Evolutionary conservation across 2,113 vertebrate genomes (phyloP).

Genomic region (Pyrgilauda ruficollis): DNA sequence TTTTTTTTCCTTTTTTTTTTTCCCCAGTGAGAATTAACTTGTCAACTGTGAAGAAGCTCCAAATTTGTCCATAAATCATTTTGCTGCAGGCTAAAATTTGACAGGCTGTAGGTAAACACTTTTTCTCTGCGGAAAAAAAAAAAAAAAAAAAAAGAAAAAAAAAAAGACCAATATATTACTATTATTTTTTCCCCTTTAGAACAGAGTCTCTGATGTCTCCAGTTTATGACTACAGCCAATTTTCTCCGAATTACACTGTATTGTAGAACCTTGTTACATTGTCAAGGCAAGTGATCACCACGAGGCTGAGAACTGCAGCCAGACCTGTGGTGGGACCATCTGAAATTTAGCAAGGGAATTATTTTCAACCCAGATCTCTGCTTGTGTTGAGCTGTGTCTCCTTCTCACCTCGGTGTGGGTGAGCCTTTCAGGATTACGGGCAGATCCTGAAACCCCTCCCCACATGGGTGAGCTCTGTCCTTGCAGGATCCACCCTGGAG

Average conservation of each 20-base stretch:
- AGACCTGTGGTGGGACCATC: background rate
- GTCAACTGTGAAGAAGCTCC: conserved; percentile 11
- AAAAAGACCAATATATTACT: background rate
- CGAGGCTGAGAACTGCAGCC: background rate
- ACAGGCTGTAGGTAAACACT: background rate
- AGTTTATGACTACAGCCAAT: background rate
- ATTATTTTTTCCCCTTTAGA: background rate
- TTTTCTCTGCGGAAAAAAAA: background rate
- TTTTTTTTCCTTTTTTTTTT: background rate
- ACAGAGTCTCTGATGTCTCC: background rate
- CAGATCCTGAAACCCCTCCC: background rate
- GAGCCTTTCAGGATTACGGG: background rate
- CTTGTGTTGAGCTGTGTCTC: background rate
- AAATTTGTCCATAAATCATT: conserved; percentile 45
- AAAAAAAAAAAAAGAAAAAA: background rate
- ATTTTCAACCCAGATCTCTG: background rate
- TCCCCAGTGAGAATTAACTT: background rate
- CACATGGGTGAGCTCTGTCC: rapidly evolving
- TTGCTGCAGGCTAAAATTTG: conserved; percentile 34
- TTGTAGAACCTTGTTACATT: background rate
- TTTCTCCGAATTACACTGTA: background rate
- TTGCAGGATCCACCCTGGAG: background rate
- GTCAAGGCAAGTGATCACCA: background rate
- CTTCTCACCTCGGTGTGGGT: background rate
- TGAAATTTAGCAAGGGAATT: background rate